phyloP scores from a whole-genome alignment of 2,797 vertebrate species.

The Mastacembelus armatus region DNA sequence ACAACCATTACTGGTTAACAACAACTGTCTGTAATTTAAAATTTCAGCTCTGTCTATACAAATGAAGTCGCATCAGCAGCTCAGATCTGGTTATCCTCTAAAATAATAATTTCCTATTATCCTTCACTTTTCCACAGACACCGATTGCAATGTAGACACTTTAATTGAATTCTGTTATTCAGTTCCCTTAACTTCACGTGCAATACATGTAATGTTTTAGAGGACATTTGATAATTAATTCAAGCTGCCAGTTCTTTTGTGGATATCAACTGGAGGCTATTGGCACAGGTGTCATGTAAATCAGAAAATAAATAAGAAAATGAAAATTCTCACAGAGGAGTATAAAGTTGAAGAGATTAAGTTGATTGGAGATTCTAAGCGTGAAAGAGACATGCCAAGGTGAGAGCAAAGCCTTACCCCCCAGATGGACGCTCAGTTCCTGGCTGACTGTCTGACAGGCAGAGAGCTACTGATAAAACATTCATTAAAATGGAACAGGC shows the following conservation, averaged over 20 bases:
- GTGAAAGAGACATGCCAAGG: not conserved
- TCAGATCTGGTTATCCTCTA: not conserved
- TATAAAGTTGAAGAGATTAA: not conserved
- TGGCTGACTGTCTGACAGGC: not conserved
- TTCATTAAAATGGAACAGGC: constrained; percentile 16
- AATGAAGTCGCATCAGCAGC: not conserved
- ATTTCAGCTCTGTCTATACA: not conserved
- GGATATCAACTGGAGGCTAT: not conserved
- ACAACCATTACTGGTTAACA: not conserved
- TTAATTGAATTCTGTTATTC: not conserved
- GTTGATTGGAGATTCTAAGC: not conserved
- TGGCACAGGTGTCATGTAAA: not conserved
- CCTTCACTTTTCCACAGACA: not conserved
- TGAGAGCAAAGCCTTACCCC: not conserved
- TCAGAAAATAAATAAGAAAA: not conserved
- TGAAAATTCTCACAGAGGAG: not conserved
- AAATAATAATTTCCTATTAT: not conserved
- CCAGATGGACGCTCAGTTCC: not conserved
- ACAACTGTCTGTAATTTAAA: constrained; percentile 12
- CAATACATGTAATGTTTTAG: not conserved
- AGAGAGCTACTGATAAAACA: constrained; percentile 7
- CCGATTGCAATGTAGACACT: not conserved
- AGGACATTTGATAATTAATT: not conserved
- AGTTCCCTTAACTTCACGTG: not conserved
- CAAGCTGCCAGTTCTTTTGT: not conserved